phyloP scores from a whole-genome alignment of 1,140 invertebrate genomes.

The Phenacoccus solenopsis region DNA sequence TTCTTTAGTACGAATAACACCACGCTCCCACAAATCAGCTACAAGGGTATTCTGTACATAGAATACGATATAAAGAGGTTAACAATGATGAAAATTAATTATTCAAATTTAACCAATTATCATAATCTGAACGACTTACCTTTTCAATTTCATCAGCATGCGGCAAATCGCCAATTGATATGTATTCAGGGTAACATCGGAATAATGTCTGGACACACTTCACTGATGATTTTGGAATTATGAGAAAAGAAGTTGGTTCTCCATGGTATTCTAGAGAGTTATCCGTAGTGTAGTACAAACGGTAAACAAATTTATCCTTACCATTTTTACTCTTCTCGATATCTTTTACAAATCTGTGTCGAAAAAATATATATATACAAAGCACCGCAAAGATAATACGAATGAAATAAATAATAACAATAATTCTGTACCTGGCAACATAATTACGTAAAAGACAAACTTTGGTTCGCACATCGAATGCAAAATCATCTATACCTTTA shows the following conservation, averaged over 20 bases:
- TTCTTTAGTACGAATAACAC: not conserved
- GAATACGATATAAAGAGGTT: constrained; percentile 8
- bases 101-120: not conserved
- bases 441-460: not conserved
- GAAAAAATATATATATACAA: constrained; percentile 6
- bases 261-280: constrained; percentile 43
- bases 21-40: constrained; percentile 24
- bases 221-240: constrained; percentile 31
- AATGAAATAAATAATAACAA: not conserved
- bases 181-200: constrained; percentile 4
- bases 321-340: constrained; percentile 30
- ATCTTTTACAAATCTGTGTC: constrained; percentile 38
- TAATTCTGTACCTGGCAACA: not conserved
- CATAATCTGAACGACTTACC: not conserved
- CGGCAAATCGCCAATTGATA: not conserved
- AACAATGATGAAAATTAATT: not conserved
- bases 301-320: constrained; percentile 24
- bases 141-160: not conserved
- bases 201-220: not conserved
- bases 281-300: constrained; percentile 42
- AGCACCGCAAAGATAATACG: not conserved
- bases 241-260: constrained; percentile 40
- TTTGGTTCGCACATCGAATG: not conserved
- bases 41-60: constrained; percentile 21
- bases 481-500: not conserved